A percentile compares a stretch with the other conserved stretches of the same genome.
phyloP scores from a whole-genome alignment of 2,888 invertebrate species.

The Andrena fulva region DNA sequence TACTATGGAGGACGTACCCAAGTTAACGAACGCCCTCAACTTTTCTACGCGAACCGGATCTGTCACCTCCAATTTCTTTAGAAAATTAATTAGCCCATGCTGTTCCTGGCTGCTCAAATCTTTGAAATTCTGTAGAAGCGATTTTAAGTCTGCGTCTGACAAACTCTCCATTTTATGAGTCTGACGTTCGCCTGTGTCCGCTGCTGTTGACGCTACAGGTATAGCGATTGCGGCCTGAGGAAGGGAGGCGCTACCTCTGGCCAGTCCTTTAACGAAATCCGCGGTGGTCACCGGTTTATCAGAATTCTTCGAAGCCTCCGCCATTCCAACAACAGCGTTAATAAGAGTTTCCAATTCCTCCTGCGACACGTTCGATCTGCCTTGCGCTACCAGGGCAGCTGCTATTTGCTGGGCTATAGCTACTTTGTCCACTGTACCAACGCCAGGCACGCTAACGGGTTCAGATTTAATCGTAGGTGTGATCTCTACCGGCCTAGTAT shows the following conservation, averaged over 20 bases:
- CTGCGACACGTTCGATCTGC: slow-evolving; percentile 92
- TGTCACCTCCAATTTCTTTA: slow-evolving; percentile 92
- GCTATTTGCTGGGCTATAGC: slow-evolving; percentile 94
- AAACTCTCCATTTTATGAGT: slow-evolving; percentile 89
- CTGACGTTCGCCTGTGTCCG: slow-evolving; percentile 48
- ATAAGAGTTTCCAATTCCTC: slow-evolving; percentile 92
- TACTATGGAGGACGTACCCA: slow-evolving; percentile 81
- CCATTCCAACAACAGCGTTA: slow-evolving; percentile 91
- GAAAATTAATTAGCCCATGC: slow-evolving; percentile 92
- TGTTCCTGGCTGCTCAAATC: slow-evolving; percentile 93
- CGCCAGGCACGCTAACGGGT: slow-evolving; percentile 88
- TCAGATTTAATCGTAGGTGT: slow-evolving; percentile 79
- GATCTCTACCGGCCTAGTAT: slow-evolving; percentile 70
- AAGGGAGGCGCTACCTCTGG: slow-evolving; percentile 59
- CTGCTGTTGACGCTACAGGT: background rate
- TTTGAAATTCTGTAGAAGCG: slow-evolving; percentile 92
- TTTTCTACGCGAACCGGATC: slow-evolving; percentile 92
- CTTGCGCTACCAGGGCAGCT: slow-evolving; percentile 91
- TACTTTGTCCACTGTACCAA: slow-evolving; percentile 91
- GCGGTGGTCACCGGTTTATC: slow-evolving; percentile 86
- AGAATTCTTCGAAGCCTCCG: slow-evolving; percentile 87
- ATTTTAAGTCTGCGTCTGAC: slow-evolving; percentile 92
- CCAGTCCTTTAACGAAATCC: slow-evolving; percentile 84
- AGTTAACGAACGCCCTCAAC: slow-evolving; percentile 91
- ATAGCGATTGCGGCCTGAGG: slow-evolving; percentile 24